Conservation (phyloP, 2,113 vertebrate species). For the Mellivora capensis region DNA sequence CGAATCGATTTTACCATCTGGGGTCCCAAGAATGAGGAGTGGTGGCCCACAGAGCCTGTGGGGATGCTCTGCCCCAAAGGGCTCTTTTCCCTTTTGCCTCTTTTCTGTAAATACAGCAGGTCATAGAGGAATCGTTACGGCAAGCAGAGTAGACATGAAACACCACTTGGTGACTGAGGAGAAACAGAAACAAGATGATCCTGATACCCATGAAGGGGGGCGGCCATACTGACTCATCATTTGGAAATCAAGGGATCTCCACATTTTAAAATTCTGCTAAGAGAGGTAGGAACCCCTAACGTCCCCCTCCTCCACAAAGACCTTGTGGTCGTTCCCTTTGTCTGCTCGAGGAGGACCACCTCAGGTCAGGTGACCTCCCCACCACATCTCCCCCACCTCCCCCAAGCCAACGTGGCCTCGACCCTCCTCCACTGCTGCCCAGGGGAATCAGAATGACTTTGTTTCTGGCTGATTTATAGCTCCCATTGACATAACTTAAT, state of each 20-base stretch:
- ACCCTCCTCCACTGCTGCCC: background rate
- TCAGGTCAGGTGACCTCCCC: background rate
- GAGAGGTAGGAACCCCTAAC: background rate
- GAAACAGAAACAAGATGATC: background rate
- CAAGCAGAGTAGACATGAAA: background rate
- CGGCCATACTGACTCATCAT: background rate
- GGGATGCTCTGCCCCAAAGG: background rate
- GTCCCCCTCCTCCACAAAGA: background rate
- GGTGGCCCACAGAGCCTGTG: fast-evolving
- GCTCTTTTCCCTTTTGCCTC: background rate
- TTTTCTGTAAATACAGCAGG: background rate
- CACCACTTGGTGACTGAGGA: background rate
- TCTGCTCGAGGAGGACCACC: background rate
- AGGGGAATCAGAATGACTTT: background rate
- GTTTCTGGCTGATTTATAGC: background rate
- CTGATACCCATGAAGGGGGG: fast-evolving
- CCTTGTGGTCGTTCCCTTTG: no score
- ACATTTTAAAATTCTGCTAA: background rate
- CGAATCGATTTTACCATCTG: background rate
- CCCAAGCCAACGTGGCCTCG: background rate
- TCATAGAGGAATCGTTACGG: background rate
- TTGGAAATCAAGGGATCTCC: background rate
- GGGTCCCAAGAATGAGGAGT: background rate
- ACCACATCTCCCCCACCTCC: fast-evolving
- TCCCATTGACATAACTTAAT: background rate